These are phyloP conservation scores for Diphyllodes magnificus DNA, from an alignment of 2,113 vertebrate genomes.

Conservation along the genomic window DNA sequence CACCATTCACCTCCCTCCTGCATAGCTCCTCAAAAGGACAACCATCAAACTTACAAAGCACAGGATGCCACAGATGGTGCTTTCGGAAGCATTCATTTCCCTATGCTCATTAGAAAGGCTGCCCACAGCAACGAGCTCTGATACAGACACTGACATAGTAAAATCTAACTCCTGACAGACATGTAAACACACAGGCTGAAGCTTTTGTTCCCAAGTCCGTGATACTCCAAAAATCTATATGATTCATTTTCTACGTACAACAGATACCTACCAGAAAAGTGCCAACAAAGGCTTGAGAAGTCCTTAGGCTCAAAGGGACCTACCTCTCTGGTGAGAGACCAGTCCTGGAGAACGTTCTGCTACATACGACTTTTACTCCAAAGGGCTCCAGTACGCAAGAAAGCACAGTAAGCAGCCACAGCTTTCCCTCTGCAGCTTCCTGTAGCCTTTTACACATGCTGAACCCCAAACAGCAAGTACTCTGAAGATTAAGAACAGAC, in stretches of 20 bases:
- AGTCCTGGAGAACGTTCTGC: not conserved
- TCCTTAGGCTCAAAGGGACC: not conserved
- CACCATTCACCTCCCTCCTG: not conserved
- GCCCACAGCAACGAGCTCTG: not conserved
- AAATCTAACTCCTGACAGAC: not conserved
- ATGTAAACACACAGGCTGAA: not conserved
- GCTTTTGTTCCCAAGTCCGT: not conserved
- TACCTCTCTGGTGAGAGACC: not conserved
- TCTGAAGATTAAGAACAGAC: not conserved
- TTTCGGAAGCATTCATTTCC: not conserved
- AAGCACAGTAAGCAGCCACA: not conserved
- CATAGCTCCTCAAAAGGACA: not conserved
- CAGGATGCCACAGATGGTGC: not conserved
- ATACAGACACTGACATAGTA: not conserved
- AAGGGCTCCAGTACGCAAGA: not conserved
- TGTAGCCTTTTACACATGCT: not conserved
- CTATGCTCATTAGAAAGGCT: not conserved
- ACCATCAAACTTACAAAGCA: not conserved
- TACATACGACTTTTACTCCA: accelerated
- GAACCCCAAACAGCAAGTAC: not conserved
- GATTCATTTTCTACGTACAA: not conserved
- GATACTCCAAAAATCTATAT: not conserved
- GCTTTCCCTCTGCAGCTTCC: not conserved
- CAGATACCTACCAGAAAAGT: not conserved
- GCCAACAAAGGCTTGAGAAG: not conserved